Base-by-base conservation (phyloP, 2,797 vertebrate species). In the Sebastolobus altivelis region DNA sequence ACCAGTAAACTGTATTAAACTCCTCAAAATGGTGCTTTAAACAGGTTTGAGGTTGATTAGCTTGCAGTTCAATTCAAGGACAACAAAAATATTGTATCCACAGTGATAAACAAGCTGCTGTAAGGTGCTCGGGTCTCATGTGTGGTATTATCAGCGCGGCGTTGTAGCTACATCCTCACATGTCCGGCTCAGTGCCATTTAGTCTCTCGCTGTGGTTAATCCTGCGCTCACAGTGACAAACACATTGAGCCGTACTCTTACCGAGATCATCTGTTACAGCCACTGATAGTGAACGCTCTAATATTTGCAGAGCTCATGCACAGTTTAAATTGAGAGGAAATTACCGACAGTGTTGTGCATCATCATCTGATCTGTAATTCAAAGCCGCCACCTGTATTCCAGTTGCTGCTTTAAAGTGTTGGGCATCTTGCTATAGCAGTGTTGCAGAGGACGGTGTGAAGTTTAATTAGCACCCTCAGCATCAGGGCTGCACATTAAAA, bases 131-230 rank as follows among this genome's bases (percentile, higher is more conserved):
- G 0, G 66, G 52, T 38, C 63, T 38, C 55, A 25, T 25, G 63
- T 46, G 58, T 56, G 9, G 18, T 62, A 61, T 82, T 68, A 75
- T 72, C 76, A 27, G 58, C 75, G 77, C 52, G 29, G 65, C 16
- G 6, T 37, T 55, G 77, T 25, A 69, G 75, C 69, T 55, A 4
- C 49, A 5, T 20, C 66, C 56, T 83, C 52, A 14, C 79, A 37
- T 85, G 72, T 83, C 72, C 81, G 61, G 25, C 66, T 79, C 72
- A 5, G 43, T 25, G 25, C 25, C 25, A 25, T 66, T 71, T 16
- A 73, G 81, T 68, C 65, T 67, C 27, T 82, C 61, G 7, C 62
- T 37, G 78, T 52, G 27, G 75, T 31, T 89, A 83, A 87, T 91
- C 81, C 77, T 43, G 31, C 33, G 56, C 60, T 81, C 67, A 2